Percentiles rank a stretch among this genome's conserved stretches.
phyloP scores from a whole-genome alignment of 2,113 vertebrate species.

The Thunnus thynnus region DNA sequence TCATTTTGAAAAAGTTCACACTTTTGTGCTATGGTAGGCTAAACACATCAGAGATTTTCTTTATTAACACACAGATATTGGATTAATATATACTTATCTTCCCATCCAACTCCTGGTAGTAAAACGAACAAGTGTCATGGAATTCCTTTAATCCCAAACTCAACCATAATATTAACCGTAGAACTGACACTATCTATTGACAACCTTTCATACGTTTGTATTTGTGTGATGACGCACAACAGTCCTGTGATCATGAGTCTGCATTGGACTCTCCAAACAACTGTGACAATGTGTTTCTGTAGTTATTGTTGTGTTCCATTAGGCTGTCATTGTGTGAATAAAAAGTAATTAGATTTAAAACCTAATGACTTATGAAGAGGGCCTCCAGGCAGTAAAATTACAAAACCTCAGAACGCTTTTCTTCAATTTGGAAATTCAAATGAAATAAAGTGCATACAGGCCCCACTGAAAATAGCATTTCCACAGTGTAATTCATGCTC shows the following conservation, averaged over 20 bases:
- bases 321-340: conserved; percentile 25
- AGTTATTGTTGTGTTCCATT: conserved; percentile 46
- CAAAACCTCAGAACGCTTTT: conserved; percentile 45
- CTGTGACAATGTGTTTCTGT: conserved; percentile 5
- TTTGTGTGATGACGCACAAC: not conserved
- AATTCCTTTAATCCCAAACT: conserved; percentile 5
- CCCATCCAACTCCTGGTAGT: not conserved
- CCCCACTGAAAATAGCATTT: conserved; percentile 56
- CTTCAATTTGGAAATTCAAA: conserved; percentile 58
- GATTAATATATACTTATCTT: not conserved
- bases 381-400: conserved; percentile 50
- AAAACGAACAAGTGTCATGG: not conserved
- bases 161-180: not conserved
- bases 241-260: conserved; percentile 1
- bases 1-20: not conserved
- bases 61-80: not conserved
- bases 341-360: conserved; percentile 53
- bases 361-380: conserved; percentile 45
- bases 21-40: not conserved
- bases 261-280: not conserved
- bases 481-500: conserved; percentile 42
- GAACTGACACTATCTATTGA: not conserved
- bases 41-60: not conserved
- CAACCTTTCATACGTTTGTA: not conserved
- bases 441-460: conserved; percentile 28